Percentiles rank a stretch among this genome's conserved stretches.
Evolutionary conservation across 2,797 vertebrate genomes (phyloP).

Genomic region (Myotis planiceps): DNA sequence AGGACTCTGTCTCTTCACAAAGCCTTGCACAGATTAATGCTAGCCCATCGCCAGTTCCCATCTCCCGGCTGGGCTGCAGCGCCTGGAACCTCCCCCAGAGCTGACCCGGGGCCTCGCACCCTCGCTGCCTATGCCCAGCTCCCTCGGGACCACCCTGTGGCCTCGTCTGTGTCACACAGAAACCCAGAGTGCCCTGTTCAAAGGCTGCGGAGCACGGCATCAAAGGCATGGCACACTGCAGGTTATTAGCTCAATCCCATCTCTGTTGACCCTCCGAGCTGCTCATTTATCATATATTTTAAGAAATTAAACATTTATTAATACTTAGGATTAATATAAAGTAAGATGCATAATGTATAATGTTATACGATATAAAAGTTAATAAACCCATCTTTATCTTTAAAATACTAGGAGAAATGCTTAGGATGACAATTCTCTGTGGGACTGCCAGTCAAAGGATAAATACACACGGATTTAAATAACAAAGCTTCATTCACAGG

Average conservation of each 20-base stretch:
- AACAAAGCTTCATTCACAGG: neutral
- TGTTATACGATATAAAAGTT: neutral
- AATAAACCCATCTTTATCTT: neutral
- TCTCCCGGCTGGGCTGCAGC: neutral
- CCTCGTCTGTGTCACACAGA: neutral
- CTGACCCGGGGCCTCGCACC: neutral
- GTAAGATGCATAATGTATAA: rapidly evolving
- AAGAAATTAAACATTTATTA: neutral
- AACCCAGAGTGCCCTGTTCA: neutral
- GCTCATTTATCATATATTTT: neutral
- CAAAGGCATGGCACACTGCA: neutral
- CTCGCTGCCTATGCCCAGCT: neutral
- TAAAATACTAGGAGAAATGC: neutral
- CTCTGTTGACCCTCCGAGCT: no score
- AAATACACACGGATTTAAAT: neutral
- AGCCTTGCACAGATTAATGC: neutral
- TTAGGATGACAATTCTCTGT: neutral
- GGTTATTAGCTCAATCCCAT: rapidly evolving
- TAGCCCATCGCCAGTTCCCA: neutral
- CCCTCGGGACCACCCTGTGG: neutral
- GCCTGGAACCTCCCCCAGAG: neutral
- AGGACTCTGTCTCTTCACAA: neutral
- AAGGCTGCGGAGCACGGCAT: rapidly evolving
- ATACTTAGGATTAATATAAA: neutral
- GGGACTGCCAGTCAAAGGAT: neutral